Evolutionary conservation across 53 echinoderm and acorn worm genomes (phyloP).

Genomic region (Holothuria scabra): DNA sequence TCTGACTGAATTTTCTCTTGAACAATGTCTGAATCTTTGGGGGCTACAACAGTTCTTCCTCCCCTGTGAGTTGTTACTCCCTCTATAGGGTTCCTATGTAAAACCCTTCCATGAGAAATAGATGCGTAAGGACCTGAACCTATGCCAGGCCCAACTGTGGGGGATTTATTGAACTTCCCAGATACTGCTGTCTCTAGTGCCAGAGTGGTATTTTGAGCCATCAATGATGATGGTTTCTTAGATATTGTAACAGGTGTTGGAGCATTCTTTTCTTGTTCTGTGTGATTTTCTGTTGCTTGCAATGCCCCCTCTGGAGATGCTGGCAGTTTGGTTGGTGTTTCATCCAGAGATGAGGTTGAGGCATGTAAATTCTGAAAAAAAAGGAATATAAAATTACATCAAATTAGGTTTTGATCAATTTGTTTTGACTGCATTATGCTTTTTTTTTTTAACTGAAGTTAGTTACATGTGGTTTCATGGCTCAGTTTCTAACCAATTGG

Average conservation of each 20-base stretch:
- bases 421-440: no score
- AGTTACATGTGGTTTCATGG: no score
- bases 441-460: no score
- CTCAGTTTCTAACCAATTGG: no score
- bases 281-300: neutral
- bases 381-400: neutral
- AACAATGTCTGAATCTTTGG: neutral
- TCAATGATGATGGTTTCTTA: constrained; percentile 76
- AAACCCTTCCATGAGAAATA: constrained; percentile 17
- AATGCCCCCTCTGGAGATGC: constrained; percentile 56
- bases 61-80: constrained; percentile 75
- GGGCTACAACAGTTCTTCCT: constrained; percentile 42
- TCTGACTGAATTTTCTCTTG: neutral
- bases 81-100: constrained; percentile 90
- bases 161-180: constrained; percentile 60
- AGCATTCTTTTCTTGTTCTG: constrained; percentile 16
- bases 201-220: constrained; percentile 90
- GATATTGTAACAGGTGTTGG: constrained; percentile 55
- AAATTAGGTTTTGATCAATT: no score
- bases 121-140: neutral
- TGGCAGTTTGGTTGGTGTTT: constrained; percentile 89
- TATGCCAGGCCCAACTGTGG: constrained; percentile 32
- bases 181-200: constrained; percentile 89
- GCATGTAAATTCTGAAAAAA: constrained; percentile 40
- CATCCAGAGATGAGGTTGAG: constrained; percentile 71